phyloP scores from a whole-genome alignment of 2,888 invertebrate genomes.

The Tachina lurida region DNA sequence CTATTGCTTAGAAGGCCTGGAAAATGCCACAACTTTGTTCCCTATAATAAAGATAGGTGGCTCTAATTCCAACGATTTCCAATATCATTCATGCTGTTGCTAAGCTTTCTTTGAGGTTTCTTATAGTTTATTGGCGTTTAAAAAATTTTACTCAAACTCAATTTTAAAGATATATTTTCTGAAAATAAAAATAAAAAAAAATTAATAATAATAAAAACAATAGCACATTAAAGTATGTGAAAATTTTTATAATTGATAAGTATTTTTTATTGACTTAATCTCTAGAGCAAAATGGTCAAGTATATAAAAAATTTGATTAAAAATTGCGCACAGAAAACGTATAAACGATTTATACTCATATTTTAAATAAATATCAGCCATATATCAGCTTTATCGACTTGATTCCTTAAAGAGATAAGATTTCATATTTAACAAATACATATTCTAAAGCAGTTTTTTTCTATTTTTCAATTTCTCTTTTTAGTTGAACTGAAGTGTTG shows the following conservation, averaged over 20 bases:
- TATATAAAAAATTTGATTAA: background rate
- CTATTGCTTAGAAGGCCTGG: too few relatives aligned
- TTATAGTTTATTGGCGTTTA: too few relatives aligned
- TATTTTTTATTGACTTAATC: slow-evolving; percentile 5
- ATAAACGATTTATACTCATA: background rate
- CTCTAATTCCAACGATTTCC: too few relatives aligned
- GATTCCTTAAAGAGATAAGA: slow-evolving; percentile 62
- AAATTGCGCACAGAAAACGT: background rate
- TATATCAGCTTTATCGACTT: slow-evolving; percentile 50
- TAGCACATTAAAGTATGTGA: background rate
- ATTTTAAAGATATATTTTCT: too few relatives aligned
- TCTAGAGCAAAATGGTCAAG: slow-evolving; percentile 4
- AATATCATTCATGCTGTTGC: too few relatives aligned
- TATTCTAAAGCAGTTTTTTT: slow-evolving; percentile 37
- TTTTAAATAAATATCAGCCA: slow-evolving; percentile 24
- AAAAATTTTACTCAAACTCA: too few relatives aligned
- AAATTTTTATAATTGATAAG: background rate
- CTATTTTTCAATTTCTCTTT: slow-evolving; percentile 19
- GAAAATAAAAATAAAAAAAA: too few relatives aligned
- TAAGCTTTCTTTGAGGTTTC: too few relatives aligned
- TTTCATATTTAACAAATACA: slow-evolving; percentile 13
- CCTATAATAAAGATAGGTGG: too few relatives aligned
- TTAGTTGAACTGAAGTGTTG: slow-evolving; percentile 35
- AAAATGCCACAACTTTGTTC: too few relatives aligned
- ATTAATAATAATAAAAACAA: background rate